Evolutionary conservation across 2,113 vertebrate genomes (phyloP).

Genomic region (Machaerirhynchus nigripectus): DNA sequence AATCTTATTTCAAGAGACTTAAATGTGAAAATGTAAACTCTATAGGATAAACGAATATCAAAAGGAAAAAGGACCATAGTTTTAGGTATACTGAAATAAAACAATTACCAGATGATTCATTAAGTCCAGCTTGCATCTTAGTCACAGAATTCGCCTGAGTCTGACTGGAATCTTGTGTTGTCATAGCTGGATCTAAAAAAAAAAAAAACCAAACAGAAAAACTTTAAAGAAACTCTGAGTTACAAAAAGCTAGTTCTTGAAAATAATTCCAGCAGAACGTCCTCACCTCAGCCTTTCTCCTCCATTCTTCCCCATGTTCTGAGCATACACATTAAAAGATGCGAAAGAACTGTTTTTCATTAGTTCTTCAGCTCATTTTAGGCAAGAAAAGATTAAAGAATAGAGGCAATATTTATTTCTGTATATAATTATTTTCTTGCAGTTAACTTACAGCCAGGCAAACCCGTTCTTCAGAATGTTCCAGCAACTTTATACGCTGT

Average conservation of each 20-base stretch:
- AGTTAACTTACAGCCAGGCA: background rate
- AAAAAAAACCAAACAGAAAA: background rate
- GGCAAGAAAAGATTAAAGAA: background rate
- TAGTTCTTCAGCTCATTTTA: background rate
- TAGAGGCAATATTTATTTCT: background rate
- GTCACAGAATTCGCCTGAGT: background rate
- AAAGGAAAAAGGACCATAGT: background rate
- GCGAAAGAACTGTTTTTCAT: background rate
- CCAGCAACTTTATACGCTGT: background rate
- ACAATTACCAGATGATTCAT: slow-evolving; percentile 24
- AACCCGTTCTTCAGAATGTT: background rate
- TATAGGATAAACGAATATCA: background rate
- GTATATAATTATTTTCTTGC: background rate
- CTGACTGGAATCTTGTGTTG: background rate
- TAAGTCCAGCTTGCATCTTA: background rate
- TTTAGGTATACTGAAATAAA: background rate
- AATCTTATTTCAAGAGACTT: background rate
- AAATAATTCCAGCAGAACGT: background rate
- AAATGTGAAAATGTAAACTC: background rate
- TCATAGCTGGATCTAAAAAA: background rate
- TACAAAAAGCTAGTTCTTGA: background rate
- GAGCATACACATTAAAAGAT: background rate
- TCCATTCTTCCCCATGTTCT: background rate
- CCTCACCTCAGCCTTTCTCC: background rate
- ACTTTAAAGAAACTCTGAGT: background rate